Evolutionary conservation across 2,888 invertebrate species (phyloP).

Genomic region (Melinopterus prodromus): DNA sequence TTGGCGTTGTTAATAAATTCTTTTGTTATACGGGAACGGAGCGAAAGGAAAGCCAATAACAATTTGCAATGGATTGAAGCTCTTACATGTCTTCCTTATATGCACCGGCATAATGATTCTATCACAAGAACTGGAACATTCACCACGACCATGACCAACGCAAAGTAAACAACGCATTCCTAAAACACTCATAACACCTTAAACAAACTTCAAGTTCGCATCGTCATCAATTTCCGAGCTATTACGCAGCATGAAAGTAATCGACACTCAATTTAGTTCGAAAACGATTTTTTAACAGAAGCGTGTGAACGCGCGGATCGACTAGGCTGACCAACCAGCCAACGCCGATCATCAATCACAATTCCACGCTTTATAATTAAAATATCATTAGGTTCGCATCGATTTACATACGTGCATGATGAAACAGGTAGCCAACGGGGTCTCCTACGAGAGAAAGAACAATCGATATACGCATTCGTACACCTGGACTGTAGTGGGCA

Average conservation of each 20-base stretch:
- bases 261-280: constrained; percentile 32
- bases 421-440: constrained; percentile 24
- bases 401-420: constrained; percentile 50
- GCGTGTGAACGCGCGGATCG: constrained; percentile 32
- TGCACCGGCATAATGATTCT: background rate
- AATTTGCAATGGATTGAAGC: too few relatives aligned
- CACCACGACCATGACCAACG: constrained; percentile 27
- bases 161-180: background rate
- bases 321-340: constrained; percentile 34
- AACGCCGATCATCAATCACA: constrained; percentile 48
- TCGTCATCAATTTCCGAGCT: background rate
- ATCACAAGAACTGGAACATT: background rate
- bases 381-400: constrained; percentile 53
- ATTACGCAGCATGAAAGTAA: constrained; percentile 34
- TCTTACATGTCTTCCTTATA: background rate
- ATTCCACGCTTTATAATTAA: constrained; percentile 50
- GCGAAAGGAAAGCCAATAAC: too few relatives aligned
- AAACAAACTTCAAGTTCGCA: background rate
- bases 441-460: background rate
- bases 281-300: constrained; percentile 21
- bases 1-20: too few relatives aligned
- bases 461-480: constrained; percentile 31
- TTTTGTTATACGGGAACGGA: too few relatives aligned
- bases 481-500: constrained; percentile 40
- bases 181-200: background rate